Percentiles rank a stretch among this genome's conserved stretches.
These are phyloP conservation scores for Pedetes capensis DNA, from an alignment of 2,113 vertebrate species.

Conservation along the genomic window DNA sequence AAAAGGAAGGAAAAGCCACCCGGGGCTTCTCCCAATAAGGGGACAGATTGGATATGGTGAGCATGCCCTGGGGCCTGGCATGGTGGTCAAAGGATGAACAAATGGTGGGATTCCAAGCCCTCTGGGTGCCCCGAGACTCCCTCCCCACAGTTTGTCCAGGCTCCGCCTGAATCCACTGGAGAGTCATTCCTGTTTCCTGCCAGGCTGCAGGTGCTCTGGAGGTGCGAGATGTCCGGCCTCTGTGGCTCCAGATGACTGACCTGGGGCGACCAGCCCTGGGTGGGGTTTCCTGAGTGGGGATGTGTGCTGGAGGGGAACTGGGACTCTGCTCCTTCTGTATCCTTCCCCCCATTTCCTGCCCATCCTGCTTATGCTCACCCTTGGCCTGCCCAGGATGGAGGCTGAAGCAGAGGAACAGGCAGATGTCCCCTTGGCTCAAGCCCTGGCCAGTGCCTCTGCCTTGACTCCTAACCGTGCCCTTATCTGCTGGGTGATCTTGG, in stretches of 20 bases:
- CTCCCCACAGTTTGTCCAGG: not conserved
- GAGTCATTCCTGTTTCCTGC: conserved; percentile 54
- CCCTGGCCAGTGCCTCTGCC: not conserved
- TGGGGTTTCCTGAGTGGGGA: conserved; percentile 53
- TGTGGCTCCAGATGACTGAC: not conserved
- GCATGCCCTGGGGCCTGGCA: not conserved
- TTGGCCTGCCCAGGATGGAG: not conserved
- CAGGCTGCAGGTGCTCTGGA: conserved; percentile 62
- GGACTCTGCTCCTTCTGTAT: not conserved
- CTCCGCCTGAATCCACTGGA: not conserved
- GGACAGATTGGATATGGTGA: not conserved
- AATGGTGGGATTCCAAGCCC: not conserved
- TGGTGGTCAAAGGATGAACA: not conserved
- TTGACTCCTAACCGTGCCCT: not conserved
- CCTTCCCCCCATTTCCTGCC: conserved; percentile 32
- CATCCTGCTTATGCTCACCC: not conserved
- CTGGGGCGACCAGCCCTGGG: conserved; percentile 38
- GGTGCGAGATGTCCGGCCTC: conserved; percentile 4
- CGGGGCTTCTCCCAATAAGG: not conserved
- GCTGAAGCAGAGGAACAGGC: not conserved
- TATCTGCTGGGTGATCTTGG: not conserved
- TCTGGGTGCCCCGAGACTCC: not conserved
- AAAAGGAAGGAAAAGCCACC: not conserved
- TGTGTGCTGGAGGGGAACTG: not conserved
- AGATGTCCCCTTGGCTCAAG: not conserved